Evolutionary conservation across 2,888 invertebrate species (phyloP).

Genomic region (Mylabris sibirica): DNA sequence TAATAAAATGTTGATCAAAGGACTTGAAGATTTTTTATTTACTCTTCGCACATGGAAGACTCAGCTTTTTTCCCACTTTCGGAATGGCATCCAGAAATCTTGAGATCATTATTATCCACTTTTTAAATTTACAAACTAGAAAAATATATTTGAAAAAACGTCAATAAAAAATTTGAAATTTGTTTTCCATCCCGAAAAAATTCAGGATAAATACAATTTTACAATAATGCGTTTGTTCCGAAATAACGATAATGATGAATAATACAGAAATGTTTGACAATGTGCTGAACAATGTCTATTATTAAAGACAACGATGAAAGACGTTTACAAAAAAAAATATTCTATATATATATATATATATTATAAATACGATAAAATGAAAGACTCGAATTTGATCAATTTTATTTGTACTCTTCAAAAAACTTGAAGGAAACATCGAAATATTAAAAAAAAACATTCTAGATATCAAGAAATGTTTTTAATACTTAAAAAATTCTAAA

Average conservation of each 20-base stretch:
- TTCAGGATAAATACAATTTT: slow-evolving; percentile 1
- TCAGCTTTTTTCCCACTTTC: neutral
- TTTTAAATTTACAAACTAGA: slow-evolving; percentile 1
- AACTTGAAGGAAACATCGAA: slow-evolving; percentile 11
- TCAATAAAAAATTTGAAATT: neutral
- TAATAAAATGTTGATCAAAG: slow-evolving; percentile 1
- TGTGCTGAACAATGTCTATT: too few relatives aligned
- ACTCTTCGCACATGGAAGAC: slow-evolving; percentile 3
- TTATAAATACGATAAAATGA: too few relatives aligned
- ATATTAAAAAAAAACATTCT: slow-evolving; percentile 18
- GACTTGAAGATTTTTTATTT: slow-evolving; percentile 2
- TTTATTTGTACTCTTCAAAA: slow-evolving; percentile 31
- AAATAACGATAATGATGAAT: slow-evolving; percentile 4
- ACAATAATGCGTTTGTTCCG: neutral
- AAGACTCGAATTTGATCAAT: slow-evolving; percentile 5
- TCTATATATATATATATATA: neutral
- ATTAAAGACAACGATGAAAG: neutral
- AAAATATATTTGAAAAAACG: slow-evolving; percentile 19
- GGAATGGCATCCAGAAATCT: neutral
- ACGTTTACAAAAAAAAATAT: neutral
- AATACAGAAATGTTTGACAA: neutral
- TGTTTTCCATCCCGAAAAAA: neutral
- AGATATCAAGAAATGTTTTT: slow-evolving; percentile 6
- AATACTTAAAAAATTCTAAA: neutral
- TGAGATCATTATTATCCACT: neutral